Percentiles rank a stretch among this genome's conserved stretches.
These are phyloP conservation scores for Tachina grossa DNA, from an alignment of 2,888 invertebrate species.

Conservation along the genomic window DNA sequence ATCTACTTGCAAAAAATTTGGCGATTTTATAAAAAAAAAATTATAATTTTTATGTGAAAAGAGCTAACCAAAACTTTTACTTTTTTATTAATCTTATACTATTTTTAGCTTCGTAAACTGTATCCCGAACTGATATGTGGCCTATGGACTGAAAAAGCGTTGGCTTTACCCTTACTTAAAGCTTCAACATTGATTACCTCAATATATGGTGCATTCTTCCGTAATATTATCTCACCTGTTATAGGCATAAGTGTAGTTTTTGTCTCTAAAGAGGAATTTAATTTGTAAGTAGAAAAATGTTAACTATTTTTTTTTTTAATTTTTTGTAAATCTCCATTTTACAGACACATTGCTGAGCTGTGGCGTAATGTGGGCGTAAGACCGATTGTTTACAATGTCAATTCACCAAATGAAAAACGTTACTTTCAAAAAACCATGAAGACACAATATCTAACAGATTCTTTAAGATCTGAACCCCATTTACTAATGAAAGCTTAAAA, in stretches of 20 bases:
- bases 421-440: slow-evolving; percentile 83
- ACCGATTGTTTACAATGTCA: slow-evolving; percentile 82
- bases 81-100: not conserved
- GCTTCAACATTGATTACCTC: slow-evolving; percentile 82
- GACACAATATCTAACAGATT: slow-evolving; percentile 83
- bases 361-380: slow-evolving; percentile 83
- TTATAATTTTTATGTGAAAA: not conserved
- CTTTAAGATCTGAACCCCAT: slow-evolving; percentile 82
- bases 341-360: slow-evolving; percentile 81
- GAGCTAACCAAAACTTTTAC: not conserved
- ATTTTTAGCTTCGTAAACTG: slow-evolving; percentile 78
- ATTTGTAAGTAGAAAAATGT: slow-evolving; percentile 77
- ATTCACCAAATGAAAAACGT: slow-evolving; percentile 83
- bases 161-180: slow-evolving; percentile 80
- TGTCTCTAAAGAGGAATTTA: slow-evolving; percentile 82
- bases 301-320: not conserved
- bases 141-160: slow-evolving; percentile 82
- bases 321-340: not conserved
- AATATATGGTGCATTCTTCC: slow-evolving; percentile 82
- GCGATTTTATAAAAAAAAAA: no score
- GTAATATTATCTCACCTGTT: slow-evolving; percentile 82
- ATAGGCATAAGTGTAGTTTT: slow-evolving; percentile 82
- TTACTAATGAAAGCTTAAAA: slow-evolving; percentile 80
- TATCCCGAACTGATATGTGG: slow-evolving; percentile 82
- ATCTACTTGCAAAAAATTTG: no score